Percentiles rank a stretch among this genome's conserved stretches.
Evolutionary conservation across 2,797 vertebrate genomes (phyloP).

Genomic region (Enteromius thamalakanensis): DNA sequence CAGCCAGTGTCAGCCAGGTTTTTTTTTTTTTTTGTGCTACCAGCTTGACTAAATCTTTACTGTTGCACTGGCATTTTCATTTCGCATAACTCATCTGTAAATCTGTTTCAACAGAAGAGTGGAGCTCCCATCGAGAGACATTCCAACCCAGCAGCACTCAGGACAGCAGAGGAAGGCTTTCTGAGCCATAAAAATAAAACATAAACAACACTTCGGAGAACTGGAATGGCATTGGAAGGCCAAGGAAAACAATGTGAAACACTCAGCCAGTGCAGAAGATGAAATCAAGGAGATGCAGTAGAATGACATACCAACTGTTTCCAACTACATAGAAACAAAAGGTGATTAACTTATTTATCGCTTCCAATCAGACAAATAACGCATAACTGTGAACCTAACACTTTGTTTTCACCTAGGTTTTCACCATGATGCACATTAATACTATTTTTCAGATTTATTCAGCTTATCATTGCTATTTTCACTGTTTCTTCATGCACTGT

Average conservation of each 20-base stretch:
- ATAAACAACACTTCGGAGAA: slow-evolving; percentile 79
- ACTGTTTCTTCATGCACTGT: neutral
- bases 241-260: slow-evolving; percentile 65
- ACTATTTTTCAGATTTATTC: slow-evolving; percentile 12
- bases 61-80: slow-evolving; percentile 79
- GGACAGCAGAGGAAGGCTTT: slow-evolving; percentile 63
- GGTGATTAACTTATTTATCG: slow-evolving; percentile 2
- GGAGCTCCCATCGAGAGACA: slow-evolving; percentile 65
- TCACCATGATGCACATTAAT: slow-evolving; percentile 13
- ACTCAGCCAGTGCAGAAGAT: neutral
- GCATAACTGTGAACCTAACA: slow-evolving; percentile 19
- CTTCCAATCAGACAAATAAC: slow-evolving; percentile 25
- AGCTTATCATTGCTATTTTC: slow-evolving; percentile 1
- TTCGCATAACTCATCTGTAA: slow-evolving; percentile 72
- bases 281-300: neutral
- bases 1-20: slow-evolving; percentile 39
- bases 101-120: slow-evolving; percentile 72
- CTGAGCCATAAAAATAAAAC: slow-evolving; percentile 70
- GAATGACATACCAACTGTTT: slow-evolving; percentile 5
- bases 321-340: neutral
- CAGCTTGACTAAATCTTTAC: slow-evolving; percentile 80
- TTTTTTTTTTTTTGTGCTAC: neutral
- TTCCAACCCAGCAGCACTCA: slow-evolving; percentile 73
- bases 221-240: slow-evolving; percentile 69
- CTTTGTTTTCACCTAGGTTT: slow-evolving; percentile 1